These are phyloP conservation scores for Theristicus caerulescens DNA, from an alignment of 2,113 vertebrate genomes.

Conservation along the genomic window DNA sequence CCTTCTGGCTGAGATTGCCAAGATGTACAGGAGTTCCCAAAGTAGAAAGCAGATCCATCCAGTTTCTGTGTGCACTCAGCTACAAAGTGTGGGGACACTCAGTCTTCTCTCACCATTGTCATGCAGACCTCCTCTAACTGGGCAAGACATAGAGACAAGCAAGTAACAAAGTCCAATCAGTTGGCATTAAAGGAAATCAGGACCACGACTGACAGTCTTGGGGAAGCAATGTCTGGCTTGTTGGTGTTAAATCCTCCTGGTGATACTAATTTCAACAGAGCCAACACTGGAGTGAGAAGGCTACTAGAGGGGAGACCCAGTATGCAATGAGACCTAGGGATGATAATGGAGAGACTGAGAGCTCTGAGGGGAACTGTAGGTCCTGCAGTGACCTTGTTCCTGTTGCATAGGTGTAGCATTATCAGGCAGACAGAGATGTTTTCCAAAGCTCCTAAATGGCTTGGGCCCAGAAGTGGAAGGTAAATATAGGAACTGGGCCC, in stretches of 20 bases:
- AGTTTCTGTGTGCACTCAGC: not conserved
- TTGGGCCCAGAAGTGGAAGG: not conserved
- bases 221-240: not conserved
- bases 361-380: not conserved
- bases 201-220: not conserved
- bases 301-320: not conserved
- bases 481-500: not conserved
- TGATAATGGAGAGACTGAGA: not conserved
- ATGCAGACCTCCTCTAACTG: not conserved
- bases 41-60: not conserved
- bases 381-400: not conserved
- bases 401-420: not conserved
- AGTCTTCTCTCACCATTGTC: not conserved
- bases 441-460: not conserved
- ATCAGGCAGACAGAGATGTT: not conserved
- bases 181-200: not conserved
- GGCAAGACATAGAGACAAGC: not conserved
- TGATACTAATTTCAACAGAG: not conserved
- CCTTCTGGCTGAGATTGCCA: not conserved
- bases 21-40: not conserved
- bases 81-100: not conserved
- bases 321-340: not conserved
- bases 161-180: not conserved
- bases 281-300: not conserved
- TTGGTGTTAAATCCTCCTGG: not conserved